Conservation (phyloP, 2,888 invertebrate genomes). For the Molorchus minor region DNA sequence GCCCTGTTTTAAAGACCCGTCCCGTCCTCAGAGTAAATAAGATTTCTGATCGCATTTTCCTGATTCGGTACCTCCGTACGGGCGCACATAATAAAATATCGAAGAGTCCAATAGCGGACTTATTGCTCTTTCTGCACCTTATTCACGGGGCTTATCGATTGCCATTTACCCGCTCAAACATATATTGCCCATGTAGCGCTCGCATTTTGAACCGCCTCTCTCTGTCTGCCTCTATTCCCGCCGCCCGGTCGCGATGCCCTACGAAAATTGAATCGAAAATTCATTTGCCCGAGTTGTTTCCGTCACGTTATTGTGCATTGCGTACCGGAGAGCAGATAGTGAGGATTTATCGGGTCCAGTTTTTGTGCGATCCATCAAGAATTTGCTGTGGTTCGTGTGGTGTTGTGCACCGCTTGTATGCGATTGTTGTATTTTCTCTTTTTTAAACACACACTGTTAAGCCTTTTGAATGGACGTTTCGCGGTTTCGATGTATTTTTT, state of each 20-base stretch:
- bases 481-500: too few species aligned
- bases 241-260: constrained; percentile 14
- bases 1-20: neutral
- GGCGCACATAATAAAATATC: constrained; percentile 40
- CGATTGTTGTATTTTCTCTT: too few species aligned
- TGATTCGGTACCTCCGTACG: constrained; percentile 7
- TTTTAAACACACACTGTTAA: too few species aligned
- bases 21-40: neutral
- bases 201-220: constrained; percentile 14
- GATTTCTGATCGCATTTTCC: neutral
- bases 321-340: constrained; percentile 20
- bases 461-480: too few species aligned
- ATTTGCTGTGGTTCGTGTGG: too few species aligned
- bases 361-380: neutral
- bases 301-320: constrained; percentile 36
- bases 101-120: constrained; percentile 39
- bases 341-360: constrained; percentile 24
- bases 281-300: constrained; percentile 36
- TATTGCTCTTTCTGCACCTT: constrained; percentile 46
- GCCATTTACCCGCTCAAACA: constrained; percentile 41
- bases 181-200: constrained; percentile 37
- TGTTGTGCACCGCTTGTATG: too few species aligned
- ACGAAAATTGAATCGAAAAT: constrained; percentile 37
- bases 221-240: too few species aligned
- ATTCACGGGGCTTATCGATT: constrained; percentile 43